These are phyloP conservation scores for Atlantisia rogersi DNA, from an alignment of 2,113 vertebrate genomes.

Conservation along the genomic window DNA sequence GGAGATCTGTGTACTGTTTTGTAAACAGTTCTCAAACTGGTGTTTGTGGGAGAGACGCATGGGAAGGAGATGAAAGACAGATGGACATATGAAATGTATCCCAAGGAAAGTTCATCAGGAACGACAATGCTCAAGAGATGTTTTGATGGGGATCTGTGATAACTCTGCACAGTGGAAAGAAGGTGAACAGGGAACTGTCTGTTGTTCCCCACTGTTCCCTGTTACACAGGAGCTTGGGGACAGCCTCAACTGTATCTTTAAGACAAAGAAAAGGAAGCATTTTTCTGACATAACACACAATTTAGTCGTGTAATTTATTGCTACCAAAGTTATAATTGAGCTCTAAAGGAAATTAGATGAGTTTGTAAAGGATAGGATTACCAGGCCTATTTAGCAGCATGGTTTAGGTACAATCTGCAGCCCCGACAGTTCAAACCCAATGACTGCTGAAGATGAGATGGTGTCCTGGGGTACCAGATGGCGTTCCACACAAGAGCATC, in stretches of 20 bases:
- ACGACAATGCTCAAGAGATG: not conserved
- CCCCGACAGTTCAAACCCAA: not conserved
- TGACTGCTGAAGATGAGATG: not conserved
- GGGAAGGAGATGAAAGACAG: constrained; percentile 20
- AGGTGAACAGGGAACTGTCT: not conserved
- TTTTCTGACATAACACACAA: not conserved
- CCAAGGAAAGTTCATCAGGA: not conserved
- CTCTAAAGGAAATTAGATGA: not conserved
- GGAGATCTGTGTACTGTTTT: constrained; percentile 48
- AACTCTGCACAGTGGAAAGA: not conserved
- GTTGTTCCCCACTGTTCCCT: not conserved
- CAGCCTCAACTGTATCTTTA: not conserved
- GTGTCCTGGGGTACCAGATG: not conserved
- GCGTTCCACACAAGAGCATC: not conserved
- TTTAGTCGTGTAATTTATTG: not conserved
- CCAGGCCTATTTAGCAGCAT: not conserved
- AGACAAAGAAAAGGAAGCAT: not conserved
- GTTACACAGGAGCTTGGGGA: not conserved
- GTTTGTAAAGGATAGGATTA: not conserved
- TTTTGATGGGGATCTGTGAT: not conserved
- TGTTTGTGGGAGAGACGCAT: constrained; percentile 27
- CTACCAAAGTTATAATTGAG: not conserved
- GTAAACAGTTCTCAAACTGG: constrained; percentile 36
- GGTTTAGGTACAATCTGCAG: not conserved
- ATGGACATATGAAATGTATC: constrained; percentile 28